Evolutionary conservation across 2,113 vertebrate species (phyloP).

Genomic region (Gorsachius goisagi): DNA sequence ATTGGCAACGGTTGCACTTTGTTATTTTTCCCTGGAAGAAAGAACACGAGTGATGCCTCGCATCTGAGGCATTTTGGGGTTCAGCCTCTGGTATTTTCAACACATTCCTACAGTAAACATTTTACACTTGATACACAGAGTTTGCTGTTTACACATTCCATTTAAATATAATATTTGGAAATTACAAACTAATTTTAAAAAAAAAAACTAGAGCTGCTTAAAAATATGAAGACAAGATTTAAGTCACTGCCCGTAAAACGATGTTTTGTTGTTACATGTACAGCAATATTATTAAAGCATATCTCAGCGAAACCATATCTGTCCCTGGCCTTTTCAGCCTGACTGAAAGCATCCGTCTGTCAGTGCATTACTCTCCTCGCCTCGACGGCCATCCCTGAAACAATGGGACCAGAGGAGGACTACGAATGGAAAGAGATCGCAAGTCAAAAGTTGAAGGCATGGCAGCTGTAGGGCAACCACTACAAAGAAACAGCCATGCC

Average conservation of each 20-base stretch:
- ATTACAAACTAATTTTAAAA: background rate
- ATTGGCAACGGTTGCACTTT: background rate
- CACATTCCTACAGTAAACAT: constrained; percentile 10
- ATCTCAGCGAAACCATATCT: background rate
- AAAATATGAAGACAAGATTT: background rate
- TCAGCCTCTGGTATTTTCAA: background rate
- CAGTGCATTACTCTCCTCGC: background rate
- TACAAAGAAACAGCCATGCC: background rate
- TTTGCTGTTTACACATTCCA: background rate
- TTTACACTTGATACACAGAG: background rate
- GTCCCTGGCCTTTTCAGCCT: background rate
- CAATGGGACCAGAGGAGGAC: background rate
- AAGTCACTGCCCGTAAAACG: background rate
- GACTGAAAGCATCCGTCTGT: background rate
- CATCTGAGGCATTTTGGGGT: background rate
- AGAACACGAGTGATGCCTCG: background rate
- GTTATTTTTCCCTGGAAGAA: background rate
- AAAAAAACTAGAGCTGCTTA: background rate
- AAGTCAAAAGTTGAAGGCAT: background rate
- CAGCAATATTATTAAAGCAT: background rate
- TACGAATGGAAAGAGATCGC: background rate
- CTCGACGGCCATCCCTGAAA: background rate
- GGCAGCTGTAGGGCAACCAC: background rate
- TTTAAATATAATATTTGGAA: background rate
- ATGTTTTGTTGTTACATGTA: background rate